These are phyloP conservation scores for Syrmaticus mikado DNA, from an alignment of 2,113 vertebrate genomes.

Conservation along the genomic window DNA sequence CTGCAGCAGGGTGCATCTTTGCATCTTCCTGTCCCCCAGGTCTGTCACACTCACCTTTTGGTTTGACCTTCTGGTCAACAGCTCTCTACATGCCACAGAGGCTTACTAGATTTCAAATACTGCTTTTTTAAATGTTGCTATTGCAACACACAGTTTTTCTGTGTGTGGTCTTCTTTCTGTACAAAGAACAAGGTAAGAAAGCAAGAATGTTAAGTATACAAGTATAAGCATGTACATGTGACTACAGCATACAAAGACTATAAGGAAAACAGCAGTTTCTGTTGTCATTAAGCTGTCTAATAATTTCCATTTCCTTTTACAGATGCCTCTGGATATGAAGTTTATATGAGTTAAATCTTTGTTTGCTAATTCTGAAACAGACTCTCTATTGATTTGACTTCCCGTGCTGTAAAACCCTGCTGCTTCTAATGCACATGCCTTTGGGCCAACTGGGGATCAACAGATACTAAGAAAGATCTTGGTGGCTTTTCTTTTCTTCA, in stretches of 20 bases:
- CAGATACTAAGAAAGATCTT: not conserved
- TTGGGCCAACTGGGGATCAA: not conserved
- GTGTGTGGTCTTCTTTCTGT: not conserved
- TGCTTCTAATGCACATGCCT: not conserved
- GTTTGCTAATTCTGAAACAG: constrained; percentile 4
- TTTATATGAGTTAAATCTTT: not conserved
- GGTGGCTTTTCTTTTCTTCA: not conserved
- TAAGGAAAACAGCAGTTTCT: not conserved
- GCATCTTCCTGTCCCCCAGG: not conserved
- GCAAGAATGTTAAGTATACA: not conserved
- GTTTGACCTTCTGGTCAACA: not conserved
- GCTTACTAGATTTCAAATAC: not conserved
- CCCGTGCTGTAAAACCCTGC: not conserved
- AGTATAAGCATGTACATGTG: not conserved
- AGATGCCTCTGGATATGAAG: not conserved
- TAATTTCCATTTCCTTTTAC: not conserved
- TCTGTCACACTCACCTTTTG: not conserved
- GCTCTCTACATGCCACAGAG: not conserved
- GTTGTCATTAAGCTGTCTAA: not conserved
- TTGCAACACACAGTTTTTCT: not conserved
- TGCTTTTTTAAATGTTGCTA: not conserved
- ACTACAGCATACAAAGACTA: not conserved
- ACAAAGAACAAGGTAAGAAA: not conserved
- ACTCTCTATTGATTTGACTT: not conserved
- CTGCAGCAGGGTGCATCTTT: not conserved